A percentile compares a stretch with the other conserved stretches of the same genome.
Conservation (phyloP, 2,888 invertebrate genomes). For the Pachliopta kotzebuea region DNA sequence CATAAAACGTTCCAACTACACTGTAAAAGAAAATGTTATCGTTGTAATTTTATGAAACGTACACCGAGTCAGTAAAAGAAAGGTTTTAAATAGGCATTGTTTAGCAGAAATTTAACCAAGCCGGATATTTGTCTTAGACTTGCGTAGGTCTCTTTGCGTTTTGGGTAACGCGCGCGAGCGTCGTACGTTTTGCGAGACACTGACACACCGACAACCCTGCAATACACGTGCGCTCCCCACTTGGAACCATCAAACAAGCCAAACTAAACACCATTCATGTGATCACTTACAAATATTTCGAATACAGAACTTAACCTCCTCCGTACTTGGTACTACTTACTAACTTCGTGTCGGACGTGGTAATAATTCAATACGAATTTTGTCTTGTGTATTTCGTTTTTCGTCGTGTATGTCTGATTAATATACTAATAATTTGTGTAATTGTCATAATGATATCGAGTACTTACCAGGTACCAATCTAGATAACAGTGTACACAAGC, state of each 20-base stretch:
- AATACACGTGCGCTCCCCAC: conserved; percentile 35
- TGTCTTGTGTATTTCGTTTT: no score
- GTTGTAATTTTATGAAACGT: conserved; percentile 23
- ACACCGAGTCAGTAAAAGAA: conserved; percentile 17
- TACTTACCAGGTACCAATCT: no score
- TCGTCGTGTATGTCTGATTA: no score
- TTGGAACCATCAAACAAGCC: conserved; percentile 29
- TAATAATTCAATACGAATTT: neutral
- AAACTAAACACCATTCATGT: conserved; percentile 36
- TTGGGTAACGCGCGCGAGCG: conserved; percentile 41
- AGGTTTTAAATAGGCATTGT: conserved; percentile 16
- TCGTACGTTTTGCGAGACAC: conserved; percentile 39
- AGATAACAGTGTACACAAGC: no score
- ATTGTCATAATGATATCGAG: no score
- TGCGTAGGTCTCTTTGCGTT: conserved; percentile 35
- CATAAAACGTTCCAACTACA: conserved; percentile 38
- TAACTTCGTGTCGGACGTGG: neutral
- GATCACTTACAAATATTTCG: conserved; percentile 1
- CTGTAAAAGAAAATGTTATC: conserved; percentile 37
- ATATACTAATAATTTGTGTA: no score
- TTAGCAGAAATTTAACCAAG: conserved; percentile 29
- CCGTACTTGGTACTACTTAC: neutral
- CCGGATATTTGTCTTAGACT: conserved; percentile 31
- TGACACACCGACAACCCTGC: conserved; percentile 34
- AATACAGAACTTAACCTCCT: neutral